Conservation (phyloP, 1,140 invertebrate species). For the Trichonephila clavata region DNA sequence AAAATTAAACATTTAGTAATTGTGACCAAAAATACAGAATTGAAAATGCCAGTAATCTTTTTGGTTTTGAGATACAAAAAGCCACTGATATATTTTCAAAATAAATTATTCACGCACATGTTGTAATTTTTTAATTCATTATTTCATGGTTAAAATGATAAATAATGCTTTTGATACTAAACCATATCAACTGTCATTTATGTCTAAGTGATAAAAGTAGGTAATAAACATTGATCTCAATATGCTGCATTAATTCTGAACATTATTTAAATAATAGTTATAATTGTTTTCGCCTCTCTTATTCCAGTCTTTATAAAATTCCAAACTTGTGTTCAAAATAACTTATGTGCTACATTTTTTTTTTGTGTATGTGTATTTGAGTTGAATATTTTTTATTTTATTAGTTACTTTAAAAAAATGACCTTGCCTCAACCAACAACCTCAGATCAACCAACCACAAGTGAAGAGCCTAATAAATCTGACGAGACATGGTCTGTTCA, state of each 20-base stretch:
- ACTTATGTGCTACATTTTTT: not conserved
- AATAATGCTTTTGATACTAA: too few species aligned
- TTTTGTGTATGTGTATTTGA: not conserved
- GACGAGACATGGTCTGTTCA: constrained; percentile 23
- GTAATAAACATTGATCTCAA: too few species aligned
- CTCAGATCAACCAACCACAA: not conserved
- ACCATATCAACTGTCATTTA: too few species aligned
- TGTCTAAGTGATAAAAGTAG: too few species aligned
- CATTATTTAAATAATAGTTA: not conserved
- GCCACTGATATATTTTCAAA: too few species aligned
- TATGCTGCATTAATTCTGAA: not conserved
- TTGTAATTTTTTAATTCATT: too few species aligned
- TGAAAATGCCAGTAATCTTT: too few species aligned
- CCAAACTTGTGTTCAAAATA: not conserved
- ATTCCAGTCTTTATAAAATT: not conserved
- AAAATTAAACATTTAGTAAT: too few species aligned
- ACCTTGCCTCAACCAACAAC: not conserved
- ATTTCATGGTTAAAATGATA: too few species aligned
- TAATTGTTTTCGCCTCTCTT: not conserved
- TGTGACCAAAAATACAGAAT: too few species aligned
- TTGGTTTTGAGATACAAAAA: too few species aligned
- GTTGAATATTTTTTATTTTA: not conserved
- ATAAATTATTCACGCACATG: too few species aligned
- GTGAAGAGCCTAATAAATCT: not conserved
- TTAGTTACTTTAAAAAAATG: not conserved